These are phyloP conservation scores for Falco naumanni DNA, from an alignment of 2,797 vertebrate genomes.

Conservation along the genomic window DNA sequence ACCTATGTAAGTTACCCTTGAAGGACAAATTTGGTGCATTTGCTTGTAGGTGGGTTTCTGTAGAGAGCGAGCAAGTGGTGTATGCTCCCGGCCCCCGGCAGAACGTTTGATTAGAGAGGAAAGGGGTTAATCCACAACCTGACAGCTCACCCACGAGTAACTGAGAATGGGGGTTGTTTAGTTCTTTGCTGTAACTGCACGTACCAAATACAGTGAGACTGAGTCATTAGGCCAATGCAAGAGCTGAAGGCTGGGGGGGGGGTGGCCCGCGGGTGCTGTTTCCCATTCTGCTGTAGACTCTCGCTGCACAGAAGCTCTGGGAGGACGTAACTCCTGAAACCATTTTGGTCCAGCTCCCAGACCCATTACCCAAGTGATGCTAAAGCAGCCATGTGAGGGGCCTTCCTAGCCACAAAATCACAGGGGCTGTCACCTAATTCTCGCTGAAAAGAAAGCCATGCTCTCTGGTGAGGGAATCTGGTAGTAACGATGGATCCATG, in stretches of 20 bases:
- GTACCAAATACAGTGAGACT: neutral
- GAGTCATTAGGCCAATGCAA: neutral
- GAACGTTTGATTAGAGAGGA: neutral
- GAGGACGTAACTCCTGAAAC: neutral
- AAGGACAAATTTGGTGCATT: neutral
- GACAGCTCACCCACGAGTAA: neutral
- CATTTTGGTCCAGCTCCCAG: neutral
- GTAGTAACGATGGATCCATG: accelerated
- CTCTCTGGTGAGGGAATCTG: neutral
- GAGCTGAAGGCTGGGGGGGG: neutral
- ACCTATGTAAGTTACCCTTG: neutral
- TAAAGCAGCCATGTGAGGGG: neutral
- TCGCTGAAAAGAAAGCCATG: neutral
- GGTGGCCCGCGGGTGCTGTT: accelerated
- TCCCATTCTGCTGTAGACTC: neutral
- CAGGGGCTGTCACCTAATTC: neutral
- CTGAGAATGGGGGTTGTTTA: neutral
- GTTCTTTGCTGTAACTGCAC: neutral
- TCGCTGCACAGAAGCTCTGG: neutral
- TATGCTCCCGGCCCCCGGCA: neutral
- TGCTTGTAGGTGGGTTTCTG: neutral
- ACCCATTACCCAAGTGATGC: neutral
- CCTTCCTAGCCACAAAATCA: neutral
- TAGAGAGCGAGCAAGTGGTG: accelerated
- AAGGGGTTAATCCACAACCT: neutral